Evolutionary conservation across 2,113 vertebrate genomes (phyloP).

Genomic region (Phaetusa simplex): DNA sequence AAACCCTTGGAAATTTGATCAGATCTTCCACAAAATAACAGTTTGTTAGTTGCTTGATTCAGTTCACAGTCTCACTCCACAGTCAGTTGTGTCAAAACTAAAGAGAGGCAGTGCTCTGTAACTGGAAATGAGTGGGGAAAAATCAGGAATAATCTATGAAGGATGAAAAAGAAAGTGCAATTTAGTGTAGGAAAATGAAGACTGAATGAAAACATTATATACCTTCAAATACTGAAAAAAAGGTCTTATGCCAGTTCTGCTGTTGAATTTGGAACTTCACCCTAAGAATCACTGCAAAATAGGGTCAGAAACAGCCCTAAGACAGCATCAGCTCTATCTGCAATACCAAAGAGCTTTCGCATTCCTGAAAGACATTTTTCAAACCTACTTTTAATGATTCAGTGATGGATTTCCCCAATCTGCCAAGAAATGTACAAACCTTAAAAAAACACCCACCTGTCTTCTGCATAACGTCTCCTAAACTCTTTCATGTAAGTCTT

Average conservation of each 20-base stretch:
- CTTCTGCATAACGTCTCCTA: neutral
- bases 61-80: neutral
- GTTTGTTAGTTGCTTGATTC: neutral
- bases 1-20: neutral
- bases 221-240: neutral
- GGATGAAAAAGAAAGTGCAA: neutral
- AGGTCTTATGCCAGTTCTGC: neutral
- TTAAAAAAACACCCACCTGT: neutral
- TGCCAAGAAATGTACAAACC: neutral
- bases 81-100: neutral
- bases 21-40: neutral
- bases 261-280: neutral
- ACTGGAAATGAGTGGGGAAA: neutral
- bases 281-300: neutral
- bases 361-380: neutral
- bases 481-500: neutral
- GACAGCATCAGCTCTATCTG: neutral
- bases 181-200: neutral
- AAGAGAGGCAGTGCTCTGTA: neutral
- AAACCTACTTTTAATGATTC: neutral
- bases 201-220: neutral
- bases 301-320: neutral
- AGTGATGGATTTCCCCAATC: neutral
- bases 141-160: neutral
- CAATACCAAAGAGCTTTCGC: neutral